phyloP scores from a whole-genome alignment of 2,797 vertebrate species.

The Taeniopygia guttata region DNA sequence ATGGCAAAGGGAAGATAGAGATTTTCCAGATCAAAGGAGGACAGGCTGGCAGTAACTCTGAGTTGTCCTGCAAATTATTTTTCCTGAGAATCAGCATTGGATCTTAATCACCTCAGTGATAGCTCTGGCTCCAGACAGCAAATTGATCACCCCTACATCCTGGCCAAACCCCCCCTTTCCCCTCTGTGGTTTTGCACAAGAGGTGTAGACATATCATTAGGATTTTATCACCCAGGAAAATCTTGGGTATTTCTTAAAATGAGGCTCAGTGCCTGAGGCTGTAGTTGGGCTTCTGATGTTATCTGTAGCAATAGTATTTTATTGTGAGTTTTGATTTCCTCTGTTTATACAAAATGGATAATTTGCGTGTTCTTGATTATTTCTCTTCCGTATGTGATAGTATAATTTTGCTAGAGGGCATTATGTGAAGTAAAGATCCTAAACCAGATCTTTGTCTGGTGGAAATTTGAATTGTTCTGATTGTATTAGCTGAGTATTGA shows the following conservation, averaged over 20 bases:
- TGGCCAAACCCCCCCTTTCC: not conserved
- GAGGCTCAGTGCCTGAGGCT: not conserved
- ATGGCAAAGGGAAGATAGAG: not conserved
- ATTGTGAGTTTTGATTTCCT: not conserved
- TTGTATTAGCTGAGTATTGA: not conserved
- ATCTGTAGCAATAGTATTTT: not conserved
- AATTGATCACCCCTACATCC: not conserved
- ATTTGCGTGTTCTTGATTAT: not conserved
- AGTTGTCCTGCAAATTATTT: not conserved
- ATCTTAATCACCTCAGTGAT: not conserved
- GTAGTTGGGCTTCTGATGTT: not conserved
- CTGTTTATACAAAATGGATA: not conserved
- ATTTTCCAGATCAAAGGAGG: not conserved
- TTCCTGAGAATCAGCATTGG: not conserved
- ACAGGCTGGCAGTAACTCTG: not conserved
- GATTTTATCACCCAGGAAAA: not conserved
- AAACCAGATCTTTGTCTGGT: not conserved
- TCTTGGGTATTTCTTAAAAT: not conserved
- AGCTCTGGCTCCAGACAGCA: not conserved
- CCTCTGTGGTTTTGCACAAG: not conserved
- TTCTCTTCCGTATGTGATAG: not conserved
- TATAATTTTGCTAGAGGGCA: conserved; percentile 15
- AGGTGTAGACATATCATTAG: not conserved
- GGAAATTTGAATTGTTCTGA: conserved; percentile 1
- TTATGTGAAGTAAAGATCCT: not conserved